phyloP scores from a whole-genome alignment of 2,797 vertebrate species.

The Cuculus canorus region DNA sequence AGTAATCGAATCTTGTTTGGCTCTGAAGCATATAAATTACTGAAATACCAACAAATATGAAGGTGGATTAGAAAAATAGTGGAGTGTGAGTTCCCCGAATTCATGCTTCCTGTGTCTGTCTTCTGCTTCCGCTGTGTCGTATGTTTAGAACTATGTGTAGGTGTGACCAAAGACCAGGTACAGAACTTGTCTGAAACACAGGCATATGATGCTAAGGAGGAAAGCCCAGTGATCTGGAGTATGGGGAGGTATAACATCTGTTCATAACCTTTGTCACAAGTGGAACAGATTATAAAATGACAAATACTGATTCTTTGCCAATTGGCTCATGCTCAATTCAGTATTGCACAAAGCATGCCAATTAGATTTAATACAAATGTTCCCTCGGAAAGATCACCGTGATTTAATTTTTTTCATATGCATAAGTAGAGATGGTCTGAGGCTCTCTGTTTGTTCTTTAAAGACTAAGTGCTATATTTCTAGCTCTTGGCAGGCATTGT shows the following conservation, averaged over 20 bases:
- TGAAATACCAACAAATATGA: background rate
- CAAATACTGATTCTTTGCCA: constrained; percentile 9
- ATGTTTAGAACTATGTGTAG: background rate
- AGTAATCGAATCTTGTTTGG: background rate
- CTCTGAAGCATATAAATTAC: background rate
- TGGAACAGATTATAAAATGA: constrained; percentile 29
- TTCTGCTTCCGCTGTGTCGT: background rate
- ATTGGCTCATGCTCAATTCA: background rate
- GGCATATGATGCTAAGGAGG: background rate
- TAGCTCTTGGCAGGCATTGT: constrained; percentile 70
- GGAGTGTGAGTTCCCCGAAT: background rate
- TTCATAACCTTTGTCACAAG: constrained; percentile 28
- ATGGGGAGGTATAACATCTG: background rate
- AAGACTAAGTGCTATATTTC: constrained; percentile 58
- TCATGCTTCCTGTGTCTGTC: background rate
- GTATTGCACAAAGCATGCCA: background rate
- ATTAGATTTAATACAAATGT: constrained; percentile 28
- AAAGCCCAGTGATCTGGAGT: background rate
- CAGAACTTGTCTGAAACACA: background rate
- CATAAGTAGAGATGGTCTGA: constrained; percentile 34
- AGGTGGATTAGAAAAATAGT: background rate
- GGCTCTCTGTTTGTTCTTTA: constrained; percentile 64
- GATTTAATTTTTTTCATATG: constrained; percentile 52
- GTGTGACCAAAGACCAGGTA: background rate
- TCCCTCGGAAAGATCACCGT: constrained; percentile 55